phyloP scores from a whole-genome alignment of 2,797 vertebrate species.

The Micrastur ruficollis region DNA sequence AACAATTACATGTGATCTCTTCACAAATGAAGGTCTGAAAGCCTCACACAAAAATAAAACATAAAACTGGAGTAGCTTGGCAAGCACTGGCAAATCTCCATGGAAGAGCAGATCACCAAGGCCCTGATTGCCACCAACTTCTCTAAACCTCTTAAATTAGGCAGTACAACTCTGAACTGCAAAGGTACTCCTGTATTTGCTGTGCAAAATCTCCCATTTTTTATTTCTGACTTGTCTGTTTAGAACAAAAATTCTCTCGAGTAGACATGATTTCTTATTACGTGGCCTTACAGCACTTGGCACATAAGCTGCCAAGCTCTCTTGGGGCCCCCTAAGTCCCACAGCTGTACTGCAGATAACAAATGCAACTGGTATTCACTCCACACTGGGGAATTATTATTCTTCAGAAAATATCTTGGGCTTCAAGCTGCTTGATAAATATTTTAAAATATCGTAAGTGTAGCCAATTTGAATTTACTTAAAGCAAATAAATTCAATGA shows the following conservation, averaged over 20 bases:
- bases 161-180: neutral
- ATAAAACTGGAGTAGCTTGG: neutral
- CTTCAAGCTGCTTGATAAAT: neutral
- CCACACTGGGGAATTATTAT: neutral
- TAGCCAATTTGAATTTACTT: neutral
- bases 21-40: neutral
- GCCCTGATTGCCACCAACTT: neutral
- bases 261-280: neutral
- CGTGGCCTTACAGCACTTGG: neutral
- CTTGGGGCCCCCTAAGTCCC: neutral
- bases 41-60: neutral
- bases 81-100: neutral
- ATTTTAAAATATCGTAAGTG: neutral
- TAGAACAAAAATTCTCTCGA: neutral
- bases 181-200: neutral
- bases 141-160: neutral
- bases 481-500: neutral
- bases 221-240: neutral
- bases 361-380: neutral
- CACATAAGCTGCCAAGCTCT: neutral
- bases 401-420: neutral
- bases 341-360: neutral
- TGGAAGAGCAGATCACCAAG: rapidly evolving
- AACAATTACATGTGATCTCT: neutral
- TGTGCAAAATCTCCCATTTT: neutral